Evolutionary conservation across 1,140 invertebrate genomes (phyloP).

Genomic region (Paraescarpia echinospica): DNA sequence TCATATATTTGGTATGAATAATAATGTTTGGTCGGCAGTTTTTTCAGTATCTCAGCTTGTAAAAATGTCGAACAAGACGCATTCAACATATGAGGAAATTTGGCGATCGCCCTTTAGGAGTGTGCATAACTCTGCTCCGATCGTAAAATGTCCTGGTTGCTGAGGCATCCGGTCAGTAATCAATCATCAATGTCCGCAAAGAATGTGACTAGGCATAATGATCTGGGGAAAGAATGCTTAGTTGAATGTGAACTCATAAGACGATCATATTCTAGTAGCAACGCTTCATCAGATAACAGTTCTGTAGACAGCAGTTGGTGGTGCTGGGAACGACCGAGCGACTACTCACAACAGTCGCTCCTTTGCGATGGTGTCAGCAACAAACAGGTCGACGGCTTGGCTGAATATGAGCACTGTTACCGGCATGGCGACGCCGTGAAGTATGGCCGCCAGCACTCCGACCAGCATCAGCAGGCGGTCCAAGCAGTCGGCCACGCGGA

Average conservation of each 20-base stretch:
- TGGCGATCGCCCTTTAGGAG: no score
- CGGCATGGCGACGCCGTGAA: conserved; percentile 17
- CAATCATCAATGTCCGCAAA: no score
- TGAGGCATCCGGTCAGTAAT: no score
- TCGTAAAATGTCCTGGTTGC: no score
- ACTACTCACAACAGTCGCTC: not conserved
- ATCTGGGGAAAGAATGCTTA: not conserved
- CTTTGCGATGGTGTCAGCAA: not conserved
- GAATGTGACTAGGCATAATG: not conserved
- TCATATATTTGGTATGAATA: not conserved
- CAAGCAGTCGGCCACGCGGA: conserved; percentile 10
- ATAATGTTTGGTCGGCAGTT: no score
- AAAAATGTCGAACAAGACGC: no score
- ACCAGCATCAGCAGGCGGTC: conserved; percentile 12
- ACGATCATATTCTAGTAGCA: not conserved
- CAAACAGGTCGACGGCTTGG: not conserved
- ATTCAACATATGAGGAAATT: no score
- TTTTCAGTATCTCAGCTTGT: no score
- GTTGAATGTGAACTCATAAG: not conserved
- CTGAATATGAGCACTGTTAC: not conserved
- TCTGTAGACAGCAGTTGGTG: not conserved
- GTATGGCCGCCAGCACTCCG: not conserved
- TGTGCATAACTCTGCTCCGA: no score
- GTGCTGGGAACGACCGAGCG: not conserved
- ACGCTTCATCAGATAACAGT: not conserved